These are phyloP conservation scores for Glareola pratincola DNA, from an alignment of 2,113 vertebrate genomes.

Conservation along the genomic window DNA sequence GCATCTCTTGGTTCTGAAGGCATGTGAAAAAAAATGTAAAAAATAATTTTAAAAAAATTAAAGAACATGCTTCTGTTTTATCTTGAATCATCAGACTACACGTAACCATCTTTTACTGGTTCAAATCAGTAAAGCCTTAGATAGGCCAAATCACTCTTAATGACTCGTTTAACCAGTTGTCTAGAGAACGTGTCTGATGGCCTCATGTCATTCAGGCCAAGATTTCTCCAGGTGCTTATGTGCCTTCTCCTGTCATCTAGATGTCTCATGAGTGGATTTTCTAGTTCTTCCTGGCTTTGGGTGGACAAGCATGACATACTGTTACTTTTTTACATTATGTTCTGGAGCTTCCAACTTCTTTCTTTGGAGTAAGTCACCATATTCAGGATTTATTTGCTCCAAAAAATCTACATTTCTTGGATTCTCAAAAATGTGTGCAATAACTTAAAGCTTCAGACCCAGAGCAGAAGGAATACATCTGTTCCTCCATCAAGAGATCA, in stretches of 20 bases:
- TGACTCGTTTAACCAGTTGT: background rate
- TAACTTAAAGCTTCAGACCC: background rate
- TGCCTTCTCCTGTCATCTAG: background rate
- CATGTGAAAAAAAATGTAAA: background rate
- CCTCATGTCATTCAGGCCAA: background rate
- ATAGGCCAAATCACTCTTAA: background rate
- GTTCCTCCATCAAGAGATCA: background rate
- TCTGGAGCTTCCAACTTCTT: background rate
- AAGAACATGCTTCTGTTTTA: background rate
- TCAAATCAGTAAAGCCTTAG: background rate
- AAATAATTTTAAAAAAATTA: background rate
- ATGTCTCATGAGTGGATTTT: background rate
- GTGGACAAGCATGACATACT: background rate
- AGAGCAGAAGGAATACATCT: background rate
- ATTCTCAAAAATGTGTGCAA: background rate
- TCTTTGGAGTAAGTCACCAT: background rate
- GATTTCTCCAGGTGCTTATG: background rate
- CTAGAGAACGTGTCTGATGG: background rate
- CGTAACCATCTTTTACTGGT: background rate
- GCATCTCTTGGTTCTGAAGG: background rate
- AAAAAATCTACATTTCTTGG: background rate
- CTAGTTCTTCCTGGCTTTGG: background rate
- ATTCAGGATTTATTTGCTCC: background rate
- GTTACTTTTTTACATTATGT: background rate
- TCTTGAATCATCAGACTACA: background rate